Evolutionary conservation across 2,797 vertebrate genomes (phyloP).

Genomic region (Xenops minutus): DNA sequence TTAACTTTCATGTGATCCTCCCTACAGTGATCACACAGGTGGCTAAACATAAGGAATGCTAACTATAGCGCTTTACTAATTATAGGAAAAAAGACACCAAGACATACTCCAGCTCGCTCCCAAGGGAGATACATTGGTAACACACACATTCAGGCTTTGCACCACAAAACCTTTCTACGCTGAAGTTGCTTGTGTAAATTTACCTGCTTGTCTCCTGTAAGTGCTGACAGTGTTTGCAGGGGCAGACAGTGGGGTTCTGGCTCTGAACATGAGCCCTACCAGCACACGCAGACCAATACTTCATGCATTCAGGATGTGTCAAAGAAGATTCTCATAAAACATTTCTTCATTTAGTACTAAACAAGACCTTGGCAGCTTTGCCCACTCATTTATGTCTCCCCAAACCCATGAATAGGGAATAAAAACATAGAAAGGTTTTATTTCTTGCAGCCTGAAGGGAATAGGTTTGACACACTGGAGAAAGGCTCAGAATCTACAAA

Average conservation of each 20-base stretch:
- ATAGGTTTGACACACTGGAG: not conserved
- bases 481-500: not conserved
- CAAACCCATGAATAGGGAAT: not conserved
- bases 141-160: not conserved
- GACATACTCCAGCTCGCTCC: not conserved
- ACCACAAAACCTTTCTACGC: not conserved
- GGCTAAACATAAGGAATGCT: slow-evolving; percentile 8
- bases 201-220: not conserved
- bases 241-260: not conserved
- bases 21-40: not conserved
- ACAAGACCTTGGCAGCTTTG: not conserved
- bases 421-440: not conserved
- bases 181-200: not conserved
- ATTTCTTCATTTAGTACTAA: not conserved
- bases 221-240: not conserved
- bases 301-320: not conserved
- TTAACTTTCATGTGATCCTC: not conserved
- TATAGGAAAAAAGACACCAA: not conserved
- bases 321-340: not conserved
- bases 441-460: not conserved
- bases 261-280: not conserved
- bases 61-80: not conserved
- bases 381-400: not conserved
- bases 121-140: not conserved
- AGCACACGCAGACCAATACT: not conserved